phyloP scores from a whole-genome alignment of 1,140 invertebrate genomes.

The Drosophila lacteicornis region DNA sequence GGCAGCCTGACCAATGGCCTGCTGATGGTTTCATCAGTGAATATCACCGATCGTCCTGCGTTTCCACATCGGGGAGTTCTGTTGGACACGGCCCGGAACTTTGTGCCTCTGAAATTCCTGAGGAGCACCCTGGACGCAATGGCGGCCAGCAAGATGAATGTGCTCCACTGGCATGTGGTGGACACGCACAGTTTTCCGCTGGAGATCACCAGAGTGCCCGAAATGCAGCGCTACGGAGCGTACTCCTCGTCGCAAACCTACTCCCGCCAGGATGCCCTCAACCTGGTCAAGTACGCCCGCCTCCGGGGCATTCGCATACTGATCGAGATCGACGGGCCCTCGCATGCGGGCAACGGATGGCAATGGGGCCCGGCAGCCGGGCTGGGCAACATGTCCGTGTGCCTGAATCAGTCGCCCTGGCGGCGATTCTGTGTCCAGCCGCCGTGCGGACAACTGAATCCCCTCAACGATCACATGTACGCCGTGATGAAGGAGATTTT shows the following conservation, averaged over 20 bases:
- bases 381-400: constrained; percentile 90
- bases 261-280: constrained; percentile 88
- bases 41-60: constrained; percentile 89
- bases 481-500: constrained; percentile 89
- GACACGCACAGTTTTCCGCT: constrained; percentile 95
- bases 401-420: constrained; percentile 91
- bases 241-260: constrained; percentile 90
- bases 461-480: constrained; percentile 91
- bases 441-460: constrained; percentile 94
- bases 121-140: constrained; percentile 91
- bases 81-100: constrained; percentile 92
- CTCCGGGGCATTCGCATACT: constrained; percentile 91
- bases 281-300: constrained; percentile 90
- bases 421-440: constrained; percentile 91
- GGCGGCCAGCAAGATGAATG: constrained; percentile 93
- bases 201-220: constrained; percentile 89
- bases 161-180: constrained; percentile 94
- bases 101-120: constrained; percentile 88
- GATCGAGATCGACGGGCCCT: constrained; percentile 93
- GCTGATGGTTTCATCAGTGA: constrained; percentile 84
- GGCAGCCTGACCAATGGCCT: constrained; percentile 79
- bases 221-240: constrained; percentile 90
- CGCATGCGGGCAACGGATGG: constrained; percentile 93
- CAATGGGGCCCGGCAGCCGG: constrained; percentile 90
- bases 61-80: constrained; percentile 90